Percentiles rank a stretch among this genome's conserved stretches.
Conservation (phyloP, 1,140 invertebrate species). For the Arctopsyche grandis region DNA sequence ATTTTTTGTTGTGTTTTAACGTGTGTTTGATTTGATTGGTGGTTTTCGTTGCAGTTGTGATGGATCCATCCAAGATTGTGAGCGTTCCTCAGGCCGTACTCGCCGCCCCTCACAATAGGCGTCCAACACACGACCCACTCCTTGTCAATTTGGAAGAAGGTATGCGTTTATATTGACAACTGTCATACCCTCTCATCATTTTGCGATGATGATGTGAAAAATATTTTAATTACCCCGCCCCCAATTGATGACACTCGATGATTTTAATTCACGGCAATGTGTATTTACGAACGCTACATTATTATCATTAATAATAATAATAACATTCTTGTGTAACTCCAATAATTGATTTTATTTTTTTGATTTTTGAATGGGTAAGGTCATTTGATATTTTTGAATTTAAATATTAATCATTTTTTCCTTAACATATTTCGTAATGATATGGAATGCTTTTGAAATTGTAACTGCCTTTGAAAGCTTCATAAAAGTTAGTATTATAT, state of each 20-base stretch:
- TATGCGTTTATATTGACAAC: slow-evolving; percentile 54
- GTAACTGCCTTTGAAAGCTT: slow-evolving; percentile 5
- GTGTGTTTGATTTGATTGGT: not conserved
- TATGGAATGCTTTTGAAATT: not conserved
- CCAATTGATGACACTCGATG: slow-evolving; percentile 6
- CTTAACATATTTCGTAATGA: not conserved
- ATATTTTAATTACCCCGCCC: slow-evolving; percentile 14
- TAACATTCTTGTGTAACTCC: not conserved
- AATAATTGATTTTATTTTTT: not conserved
- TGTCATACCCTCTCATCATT: slow-evolving; percentile 43
- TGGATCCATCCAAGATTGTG: slow-evolving; percentile 43
- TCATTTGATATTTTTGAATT: not conserved
- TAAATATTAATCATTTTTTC: slow-evolving; percentile 16
- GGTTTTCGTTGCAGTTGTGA: slow-evolving; percentile 34
- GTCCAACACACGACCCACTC: slow-evolving; percentile 45
- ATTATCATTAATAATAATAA: not conserved
- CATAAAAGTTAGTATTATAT: not conserved
- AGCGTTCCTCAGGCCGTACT: slow-evolving; percentile 38
- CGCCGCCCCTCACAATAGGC: slow-evolving; percentile 47
- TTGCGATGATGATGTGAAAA: slow-evolving; percentile 38
- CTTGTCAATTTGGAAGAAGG: slow-evolving; percentile 54
- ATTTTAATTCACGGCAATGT: slow-evolving; percentile 9
- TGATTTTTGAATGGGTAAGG: not conserved
- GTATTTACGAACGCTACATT: not conserved
- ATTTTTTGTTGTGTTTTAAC: not conserved